Conservation (phyloP, 2,113 vertebrate genomes). For the Dascyllus trimaculatus region DNA sequence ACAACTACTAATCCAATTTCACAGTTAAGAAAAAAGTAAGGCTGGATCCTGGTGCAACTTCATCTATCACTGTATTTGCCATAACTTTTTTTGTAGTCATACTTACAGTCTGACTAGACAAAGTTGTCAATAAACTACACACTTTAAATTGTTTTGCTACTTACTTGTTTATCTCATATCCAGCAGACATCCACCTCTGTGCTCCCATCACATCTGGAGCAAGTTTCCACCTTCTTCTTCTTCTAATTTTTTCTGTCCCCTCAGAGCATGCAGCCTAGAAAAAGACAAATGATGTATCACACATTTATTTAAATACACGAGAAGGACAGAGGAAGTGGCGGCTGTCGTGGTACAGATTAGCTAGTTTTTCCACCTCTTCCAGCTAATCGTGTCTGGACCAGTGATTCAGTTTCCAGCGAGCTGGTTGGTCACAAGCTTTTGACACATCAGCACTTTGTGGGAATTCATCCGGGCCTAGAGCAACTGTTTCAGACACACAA, state of each 20-base stretch:
- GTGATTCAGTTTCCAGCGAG: slow-evolving; percentile 53
- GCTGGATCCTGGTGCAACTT: background rate
- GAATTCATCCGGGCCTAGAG: background rate
- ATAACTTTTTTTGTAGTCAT: no score
- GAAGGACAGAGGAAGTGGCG: no score
- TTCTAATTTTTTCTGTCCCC: background rate
- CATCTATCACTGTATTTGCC: background rate
- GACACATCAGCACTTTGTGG: slow-evolving; percentile 67
- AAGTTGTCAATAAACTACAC: background rate
- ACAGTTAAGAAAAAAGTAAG: slow-evolving; percentile 8
- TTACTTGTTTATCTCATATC: slow-evolving; percentile 60
- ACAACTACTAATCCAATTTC: slow-evolving; percentile 42
- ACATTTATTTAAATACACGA: background rate
- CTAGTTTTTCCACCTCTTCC: slow-evolving; percentile 1
- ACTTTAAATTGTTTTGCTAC: background rate
- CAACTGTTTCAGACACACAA: background rate
- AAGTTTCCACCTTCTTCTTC: slow-evolving; percentile 24
- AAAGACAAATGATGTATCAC: background rate
- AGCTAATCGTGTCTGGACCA: background rate
- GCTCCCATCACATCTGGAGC: slow-evolving; percentile 52
- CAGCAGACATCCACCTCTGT: slow-evolving; percentile 34
- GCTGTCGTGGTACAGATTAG: background rate
- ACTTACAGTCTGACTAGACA: background rate
- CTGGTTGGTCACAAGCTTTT: slow-evolving; percentile 57
- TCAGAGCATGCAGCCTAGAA: slow-evolving; percentile 1